phyloP scores from a whole-genome alignment of 2,888 invertebrate genomes.

The Monochamus alternatus region DNA sequence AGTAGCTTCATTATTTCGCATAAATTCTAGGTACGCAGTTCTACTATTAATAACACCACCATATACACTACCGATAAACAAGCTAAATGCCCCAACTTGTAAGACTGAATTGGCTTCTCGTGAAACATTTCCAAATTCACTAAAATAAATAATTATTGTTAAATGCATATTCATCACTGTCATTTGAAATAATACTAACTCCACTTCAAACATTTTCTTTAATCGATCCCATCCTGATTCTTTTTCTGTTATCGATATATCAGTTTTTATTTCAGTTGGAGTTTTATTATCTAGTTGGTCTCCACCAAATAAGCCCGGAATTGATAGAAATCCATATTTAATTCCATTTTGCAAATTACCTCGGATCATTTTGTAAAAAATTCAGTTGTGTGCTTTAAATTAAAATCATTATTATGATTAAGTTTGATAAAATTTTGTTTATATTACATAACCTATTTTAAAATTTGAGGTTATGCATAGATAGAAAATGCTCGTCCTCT shows the following conservation, averaged over 20 bases:
- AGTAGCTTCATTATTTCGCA: slow-evolving; percentile 84
- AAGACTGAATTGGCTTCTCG: slow-evolving; percentile 76
- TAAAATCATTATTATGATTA: too few species aligned
- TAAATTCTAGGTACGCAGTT: slow-evolving; percentile 77
- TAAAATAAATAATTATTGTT: slow-evolving; percentile 66
- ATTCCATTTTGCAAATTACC: slow-evolving; percentile 5
- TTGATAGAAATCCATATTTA: slow-evolving; percentile 44
- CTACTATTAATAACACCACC: slow-evolving; percentile 79
- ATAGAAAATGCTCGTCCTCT: background rate
- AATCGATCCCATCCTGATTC: slow-evolving; percentile 73
- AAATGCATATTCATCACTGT: background rate
- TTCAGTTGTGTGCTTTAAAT: too few species aligned
- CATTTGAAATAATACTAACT: slow-evolving; percentile 66
- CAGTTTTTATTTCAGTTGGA: slow-evolving; percentile 54
- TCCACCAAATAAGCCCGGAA: slow-evolving; percentile 40
- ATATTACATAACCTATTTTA: background rate
- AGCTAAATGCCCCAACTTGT: slow-evolving; percentile 76
- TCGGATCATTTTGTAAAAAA: slow-evolving; percentile 8
- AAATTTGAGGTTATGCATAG: background rate
- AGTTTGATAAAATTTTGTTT: background rate
- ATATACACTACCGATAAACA: slow-evolving; percentile 77
- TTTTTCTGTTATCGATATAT: slow-evolving; percentile 42
- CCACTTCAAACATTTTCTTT: slow-evolving; percentile 70
- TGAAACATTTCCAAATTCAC: slow-evolving; percentile 78
- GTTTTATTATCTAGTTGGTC: slow-evolving; percentile 53